These are phyloP conservation scores for Zaprionus africanus DNA, from an alignment of 1,140 invertebrate species.

Conservation along the genomic window DNA sequence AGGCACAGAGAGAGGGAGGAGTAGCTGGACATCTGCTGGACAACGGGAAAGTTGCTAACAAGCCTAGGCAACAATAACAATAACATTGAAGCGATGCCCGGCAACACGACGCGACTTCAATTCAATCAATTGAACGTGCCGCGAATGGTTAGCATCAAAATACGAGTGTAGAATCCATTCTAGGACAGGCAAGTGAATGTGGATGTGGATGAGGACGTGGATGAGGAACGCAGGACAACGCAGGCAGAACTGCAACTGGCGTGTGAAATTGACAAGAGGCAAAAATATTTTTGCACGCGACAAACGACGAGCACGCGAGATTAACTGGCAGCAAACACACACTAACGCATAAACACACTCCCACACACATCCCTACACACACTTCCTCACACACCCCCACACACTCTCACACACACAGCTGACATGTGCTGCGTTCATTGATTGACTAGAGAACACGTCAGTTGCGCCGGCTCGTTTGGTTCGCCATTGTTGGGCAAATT, in stretches of 20 bases:
- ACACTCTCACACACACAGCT: slow-evolving; percentile 26
- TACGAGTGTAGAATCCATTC: slow-evolving; percentile 21
- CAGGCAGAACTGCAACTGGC: slow-evolving; percentile 55
- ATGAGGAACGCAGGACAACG: background rate
- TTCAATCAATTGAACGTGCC: slow-evolving; percentile 82
- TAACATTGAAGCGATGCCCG: slow-evolving; percentile 46
- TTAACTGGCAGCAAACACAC: slow-evolving; percentile 58
- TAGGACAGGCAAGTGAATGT: slow-evolving; percentile 5
- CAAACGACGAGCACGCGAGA: slow-evolving; percentile 68
- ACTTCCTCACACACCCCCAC: background rate
- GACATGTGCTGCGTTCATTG: slow-evolving; percentile 51
- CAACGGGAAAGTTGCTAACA: slow-evolving; percentile 53
- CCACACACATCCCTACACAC: background rate
- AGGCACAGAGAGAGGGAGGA: slow-evolving; percentile 1
- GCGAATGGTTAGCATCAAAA: slow-evolving; percentile 77
- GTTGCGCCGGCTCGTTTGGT: slow-evolving; percentile 35
- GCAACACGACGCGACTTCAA: slow-evolving; percentile 69
- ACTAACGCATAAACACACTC: background rate
- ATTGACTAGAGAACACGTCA: slow-evolving; percentile 61
- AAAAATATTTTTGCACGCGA: slow-evolving; percentile 73
- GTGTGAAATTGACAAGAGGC: slow-evolving; percentile 73
- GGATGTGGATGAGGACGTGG: slow-evolving; percentile 2
- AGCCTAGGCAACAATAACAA: slow-evolving; percentile 63
- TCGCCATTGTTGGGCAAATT: slow-evolving; percentile 47
- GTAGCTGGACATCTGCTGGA: slow-evolving; percentile 38